phyloP scores from a whole-genome alignment of 2,888 invertebrate species.

The Synanthedon andrenaeformis region DNA sequence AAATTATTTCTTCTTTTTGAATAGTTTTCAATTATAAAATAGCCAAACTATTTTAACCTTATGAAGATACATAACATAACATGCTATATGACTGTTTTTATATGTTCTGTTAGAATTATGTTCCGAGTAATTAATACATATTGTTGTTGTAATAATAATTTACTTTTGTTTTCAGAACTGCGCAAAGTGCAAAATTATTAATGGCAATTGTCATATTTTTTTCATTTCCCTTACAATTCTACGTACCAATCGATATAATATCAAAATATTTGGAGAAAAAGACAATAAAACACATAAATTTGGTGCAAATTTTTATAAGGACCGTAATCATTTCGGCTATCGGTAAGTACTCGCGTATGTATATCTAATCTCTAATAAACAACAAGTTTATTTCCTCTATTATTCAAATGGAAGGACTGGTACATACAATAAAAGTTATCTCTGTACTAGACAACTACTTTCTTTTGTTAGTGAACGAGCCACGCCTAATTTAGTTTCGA shows the following conservation, averaged over 20 bases:
- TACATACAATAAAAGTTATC: too few species aligned
- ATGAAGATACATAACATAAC: too few species aligned
- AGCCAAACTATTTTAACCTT: too few species aligned
- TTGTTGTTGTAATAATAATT: background rate
- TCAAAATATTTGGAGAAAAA: constrained; percentile 75
- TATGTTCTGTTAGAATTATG: too few species aligned
- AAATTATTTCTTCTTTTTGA: too few species aligned
- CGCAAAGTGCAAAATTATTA: constrained; percentile 81
- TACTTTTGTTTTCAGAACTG: constrained; percentile 66
- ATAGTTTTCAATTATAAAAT: too few species aligned
- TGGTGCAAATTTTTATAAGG: constrained; percentile 62
- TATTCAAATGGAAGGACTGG: background rate
- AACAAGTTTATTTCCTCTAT: background rate
- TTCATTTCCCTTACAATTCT: constrained; percentile 92
- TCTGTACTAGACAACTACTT: too few species aligned
- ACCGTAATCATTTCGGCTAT: constrained; percentile 46
- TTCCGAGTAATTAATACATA: too few species aligned
- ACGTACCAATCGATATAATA: constrained; percentile 91
- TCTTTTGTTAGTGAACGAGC: too few species aligned
- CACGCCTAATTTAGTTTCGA: too few species aligned
- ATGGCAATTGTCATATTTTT: constrained; percentile 91
- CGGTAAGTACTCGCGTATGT: constrained; percentile 55
- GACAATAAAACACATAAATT: constrained; percentile 51
- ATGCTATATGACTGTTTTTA: too few species aligned
- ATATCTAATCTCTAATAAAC: background rate